These are phyloP conservation scores for Hymenochirus boettgeri DNA, from an alignment of 2,113 vertebrate species.

Conservation along the genomic window DNA sequence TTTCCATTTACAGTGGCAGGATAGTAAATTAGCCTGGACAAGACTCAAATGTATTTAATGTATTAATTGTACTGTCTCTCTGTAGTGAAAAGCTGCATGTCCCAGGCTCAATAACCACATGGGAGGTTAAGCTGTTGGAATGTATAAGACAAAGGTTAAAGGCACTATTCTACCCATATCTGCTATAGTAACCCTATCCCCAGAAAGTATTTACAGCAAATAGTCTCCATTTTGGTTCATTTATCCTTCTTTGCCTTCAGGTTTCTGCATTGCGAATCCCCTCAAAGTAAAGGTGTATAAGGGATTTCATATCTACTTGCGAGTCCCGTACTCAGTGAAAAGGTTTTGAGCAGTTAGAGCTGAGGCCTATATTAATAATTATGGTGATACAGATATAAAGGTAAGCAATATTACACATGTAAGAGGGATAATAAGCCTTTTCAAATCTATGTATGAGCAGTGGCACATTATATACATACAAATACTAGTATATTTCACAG, in stretches of 20 bases:
- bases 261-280: conserved; percentile 71
- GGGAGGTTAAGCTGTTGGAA: conserved; percentile 74
- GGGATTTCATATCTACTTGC: conserved; percentile 65
- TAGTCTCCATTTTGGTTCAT: too few species aligned
- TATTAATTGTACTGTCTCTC: background rate
- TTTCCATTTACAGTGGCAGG: too few species aligned
- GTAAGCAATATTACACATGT: too few species aligned
- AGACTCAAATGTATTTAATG: too few species aligned
- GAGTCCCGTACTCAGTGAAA: conserved; percentile 68
- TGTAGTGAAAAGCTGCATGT: conserved; percentile 41
- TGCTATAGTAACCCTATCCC: too few species aligned
- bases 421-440: too few species aligned
- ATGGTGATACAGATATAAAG: conserved; percentile 30
- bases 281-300: conserved; percentile 60
- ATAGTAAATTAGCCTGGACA: too few species aligned
- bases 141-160: conserved; percentile 63
- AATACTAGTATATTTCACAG: too few species aligned
- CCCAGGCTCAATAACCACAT: conserved; percentile 81
- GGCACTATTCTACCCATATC: background rate
- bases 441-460: too few species aligned
- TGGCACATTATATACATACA: too few species aligned
- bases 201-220: too few species aligned
- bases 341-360: conserved; percentile 72
- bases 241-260: conserved; percentile 45
- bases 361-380: conserved; percentile 78